Evolutionary conservation across 2,113 vertebrate species (phyloP).

Genomic region (rabbit (Oryctolagus cuniculus)): mOryCun1.1 NC_091449.1:35325001-35325500

Average conservation of each 20-base stretch:
- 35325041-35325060: slow-evolving; percentile 63
- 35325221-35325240: slow-evolving; percentile 34
- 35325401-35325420: too few species aligned
- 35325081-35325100: slow-evolving; percentile 70
- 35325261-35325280: background rate
- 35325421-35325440: background rate
- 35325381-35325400: too few species aligned
- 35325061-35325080: slow-evolving; percentile 51
- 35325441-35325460: background rate
- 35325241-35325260: background rate
- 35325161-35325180: background rate
- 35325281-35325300: background rate
- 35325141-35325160: slow-evolving; percentile 42
- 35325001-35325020: slow-evolving; percentile 72
- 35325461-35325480: background rate
- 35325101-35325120: slow-evolving; percentile 27
- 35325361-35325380: too few species aligned
- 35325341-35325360: background rate
- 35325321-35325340: background rate
- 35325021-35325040: slow-evolving; percentile 74
- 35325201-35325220: background rate
- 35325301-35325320: background rate
- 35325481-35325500: background rate
- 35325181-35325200: background rate
- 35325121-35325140: slow-evolving; percentile 16